Percentiles rank a stretch among this genome's conserved stretches.
These are phyloP conservation scores for Leistus spinibarbis DNA, from an alignment of 2,888 invertebrate species.

Conservation along the genomic window DNA sequence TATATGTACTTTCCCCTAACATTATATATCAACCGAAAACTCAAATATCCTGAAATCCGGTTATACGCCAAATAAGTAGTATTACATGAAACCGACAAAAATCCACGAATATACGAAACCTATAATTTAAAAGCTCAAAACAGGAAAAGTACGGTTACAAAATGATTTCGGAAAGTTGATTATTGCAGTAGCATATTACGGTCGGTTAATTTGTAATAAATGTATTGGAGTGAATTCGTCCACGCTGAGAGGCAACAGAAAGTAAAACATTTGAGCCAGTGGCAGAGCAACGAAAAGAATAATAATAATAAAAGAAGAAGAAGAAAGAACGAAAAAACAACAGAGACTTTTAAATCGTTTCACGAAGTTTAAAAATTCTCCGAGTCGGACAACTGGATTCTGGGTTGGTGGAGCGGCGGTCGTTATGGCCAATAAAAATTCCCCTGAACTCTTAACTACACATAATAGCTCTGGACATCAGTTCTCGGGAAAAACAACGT, in stretches of 20 bases:
- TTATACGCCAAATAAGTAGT: background rate
- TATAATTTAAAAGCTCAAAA: background rate
- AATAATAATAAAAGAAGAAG: background rate
- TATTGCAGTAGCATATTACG: background rate
- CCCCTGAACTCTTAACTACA: slow-evolving; percentile 32
- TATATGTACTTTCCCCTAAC: background rate
- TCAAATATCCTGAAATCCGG: background rate
- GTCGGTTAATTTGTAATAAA: background rate
- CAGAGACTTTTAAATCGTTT: background rate
- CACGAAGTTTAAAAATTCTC: background rate
- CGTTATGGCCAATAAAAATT: slow-evolving; percentile 31
- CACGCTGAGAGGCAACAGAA: background rate
- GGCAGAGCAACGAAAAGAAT: background rate
- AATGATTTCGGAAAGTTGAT: background rate
- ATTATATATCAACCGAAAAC: background rate
- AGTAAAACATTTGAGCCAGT: background rate
- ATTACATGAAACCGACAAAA: background rate
- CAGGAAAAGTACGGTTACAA: background rate
- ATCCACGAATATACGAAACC: background rate
- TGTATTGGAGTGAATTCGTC: background rate
- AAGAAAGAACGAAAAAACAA: background rate
- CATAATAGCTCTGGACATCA: slow-evolving; percentile 24
- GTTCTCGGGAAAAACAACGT: slow-evolving; percentile 26
- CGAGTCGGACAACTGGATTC: slow-evolving; percentile 13
- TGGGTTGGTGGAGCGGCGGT: slow-evolving; percentile 10